Evolutionary conservation across 1,140 invertebrate genomes (phyloP).

Genomic region (Atta colombica): DNA sequence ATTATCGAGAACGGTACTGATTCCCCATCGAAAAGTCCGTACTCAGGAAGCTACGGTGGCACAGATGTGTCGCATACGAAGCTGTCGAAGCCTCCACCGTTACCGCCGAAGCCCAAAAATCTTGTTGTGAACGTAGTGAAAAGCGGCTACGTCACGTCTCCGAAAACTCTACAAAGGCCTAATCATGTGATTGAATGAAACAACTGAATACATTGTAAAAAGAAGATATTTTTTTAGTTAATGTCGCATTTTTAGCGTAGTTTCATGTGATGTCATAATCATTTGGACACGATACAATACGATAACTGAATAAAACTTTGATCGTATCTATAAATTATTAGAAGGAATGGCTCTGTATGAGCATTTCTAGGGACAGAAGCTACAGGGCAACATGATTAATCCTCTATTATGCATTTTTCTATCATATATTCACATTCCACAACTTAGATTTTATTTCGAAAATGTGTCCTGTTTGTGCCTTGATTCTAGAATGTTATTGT

Average conservation of each 20-base stretch:
- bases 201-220: conserved; percentile 67
- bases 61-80: conserved; percentile 67
- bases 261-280: conserved; percentile 32
- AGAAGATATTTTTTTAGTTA: conserved; percentile 74
- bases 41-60: conserved; percentile 55
- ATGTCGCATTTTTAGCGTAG: not conserved
- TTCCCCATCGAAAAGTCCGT: conserved; percentile 60
- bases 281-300: not conserved
- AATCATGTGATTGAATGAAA: conserved; percentile 66
- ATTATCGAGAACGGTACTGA: conserved; percentile 80
- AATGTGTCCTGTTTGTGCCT: conserved; percentile 47
- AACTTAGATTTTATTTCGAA: conserved; percentile 42
- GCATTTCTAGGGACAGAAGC: conserved; percentile 7
- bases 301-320: conserved; percentile 17
- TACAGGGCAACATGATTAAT: not conserved
- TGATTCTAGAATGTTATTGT: conserved; percentile 26
- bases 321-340: conserved; percentile 6
- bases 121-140: conserved; percentile 78
- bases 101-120: conserved; percentile 85
- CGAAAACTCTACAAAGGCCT: conserved; percentile 80
- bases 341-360: not conserved
- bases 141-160: conserved; percentile 77
- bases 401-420: conserved; percentile 25
- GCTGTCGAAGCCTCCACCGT: conserved; percentile 83
- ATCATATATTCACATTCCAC: conserved; percentile 31